Base-by-base conservation (phyloP, 1,140 invertebrate species). In the Temnothorax longispinosus region DNA sequence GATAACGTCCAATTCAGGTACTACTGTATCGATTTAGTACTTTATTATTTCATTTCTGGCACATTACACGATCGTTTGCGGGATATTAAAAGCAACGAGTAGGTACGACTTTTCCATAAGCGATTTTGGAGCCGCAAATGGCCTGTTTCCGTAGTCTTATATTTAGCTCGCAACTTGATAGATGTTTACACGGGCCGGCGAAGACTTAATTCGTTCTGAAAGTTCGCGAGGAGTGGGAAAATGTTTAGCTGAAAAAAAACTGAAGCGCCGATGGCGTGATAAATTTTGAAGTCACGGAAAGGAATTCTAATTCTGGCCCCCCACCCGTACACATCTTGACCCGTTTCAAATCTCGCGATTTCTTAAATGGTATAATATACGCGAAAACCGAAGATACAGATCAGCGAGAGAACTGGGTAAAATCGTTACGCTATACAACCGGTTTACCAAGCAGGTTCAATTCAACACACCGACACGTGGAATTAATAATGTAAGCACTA, bases 401-500 rank as follows among this genome's bases (percentile, higher is more conserved):
- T 77, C 64, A 32, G 41, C n/a, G 35, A 54, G 72, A 64, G 65
- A 77, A 78, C 81, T 69, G 27, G 50, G 74, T 77, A 69, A 85
- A 88, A 86, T 78, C 72, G 87, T 78, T 86, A 76, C 65, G 21
- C 44, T 77, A 44, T 44, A 67, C 76, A 50, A 64, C 86, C 44
- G 58, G 78, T 87, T 67, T 56, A 56, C 67, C 38, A 44, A 50
- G 56, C 58, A 47, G 35, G 62, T 67, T 64, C 86, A 64, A 89
- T 78, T 74, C 86, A 78, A 84, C 86, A 87, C 72, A 76, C 62
- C 64, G 72, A 76, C 78, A 64, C 72, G 50, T 67, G 85, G 72
- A 82, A 89, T 89, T 89, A 89, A 89, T 89, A 87, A 87, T 89
- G 88, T 80, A 90, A 64, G 80, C 69, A 87, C 21, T 60, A 54